Conservation (phyloP, 2,113 vertebrate genomes). For the Neotoma lepida region DNA sequence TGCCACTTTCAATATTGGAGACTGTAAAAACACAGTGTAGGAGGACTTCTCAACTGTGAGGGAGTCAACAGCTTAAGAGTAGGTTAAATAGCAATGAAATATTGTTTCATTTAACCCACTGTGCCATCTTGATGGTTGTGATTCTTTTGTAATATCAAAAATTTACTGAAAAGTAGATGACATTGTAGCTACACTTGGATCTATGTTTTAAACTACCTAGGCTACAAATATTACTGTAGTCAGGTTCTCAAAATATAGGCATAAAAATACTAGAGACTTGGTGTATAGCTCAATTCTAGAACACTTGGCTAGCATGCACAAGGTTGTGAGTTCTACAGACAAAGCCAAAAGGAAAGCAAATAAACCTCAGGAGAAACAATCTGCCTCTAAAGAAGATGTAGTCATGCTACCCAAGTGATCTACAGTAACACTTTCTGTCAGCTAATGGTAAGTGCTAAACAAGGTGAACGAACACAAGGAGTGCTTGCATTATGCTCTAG, state of each 20-base stretch:
- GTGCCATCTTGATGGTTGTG: constrained; percentile 6
- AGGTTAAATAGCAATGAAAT: constrained; percentile 25
- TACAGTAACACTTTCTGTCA: not conserved
- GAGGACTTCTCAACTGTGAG: not conserved
- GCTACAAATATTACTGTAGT: not conserved
- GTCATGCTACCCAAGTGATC: not conserved
- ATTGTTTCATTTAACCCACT: constrained; percentile 16
- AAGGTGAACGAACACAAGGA: not conserved
- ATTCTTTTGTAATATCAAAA: constrained; percentile 56
- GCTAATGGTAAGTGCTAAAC: not conserved
- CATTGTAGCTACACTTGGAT: not conserved
- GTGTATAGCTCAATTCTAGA: not conserved
- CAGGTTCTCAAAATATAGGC: not conserved
- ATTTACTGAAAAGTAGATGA: not conserved
- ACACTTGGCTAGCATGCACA: not conserved
- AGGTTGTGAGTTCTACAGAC: not conserved
- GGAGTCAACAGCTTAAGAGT: constrained; percentile 3
- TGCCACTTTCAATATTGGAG: not conserved
- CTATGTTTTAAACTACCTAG: not conserved
- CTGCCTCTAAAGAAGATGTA: not conserved
- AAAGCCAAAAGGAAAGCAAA: not conserved
- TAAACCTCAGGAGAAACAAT: not conserved
- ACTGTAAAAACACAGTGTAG: not conserved
- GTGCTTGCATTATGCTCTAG: not conserved
- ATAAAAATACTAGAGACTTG: not conserved